Base-by-base conservation (phyloP, 2,797 vertebrate genomes). In the Poecilia picta region DNA sequence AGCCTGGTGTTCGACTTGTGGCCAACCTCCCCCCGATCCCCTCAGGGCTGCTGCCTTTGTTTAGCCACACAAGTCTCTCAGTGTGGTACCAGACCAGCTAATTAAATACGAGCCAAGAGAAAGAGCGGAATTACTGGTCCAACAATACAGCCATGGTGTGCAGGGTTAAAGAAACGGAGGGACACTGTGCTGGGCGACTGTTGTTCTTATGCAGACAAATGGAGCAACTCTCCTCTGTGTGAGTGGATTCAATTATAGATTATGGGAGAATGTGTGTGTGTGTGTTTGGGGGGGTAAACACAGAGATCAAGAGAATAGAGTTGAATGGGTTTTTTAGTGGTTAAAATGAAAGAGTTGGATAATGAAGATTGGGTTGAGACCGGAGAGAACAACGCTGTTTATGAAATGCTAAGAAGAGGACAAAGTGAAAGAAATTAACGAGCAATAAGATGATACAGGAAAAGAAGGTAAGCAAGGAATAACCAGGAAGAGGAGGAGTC, bases 231-330 rank as follows among this genome's bases (percentile, higher is more conserved):
- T 91, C 90, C 76, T 83, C 92, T 80, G 87, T 88, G 83, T 79
- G 85, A 89, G 86, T 85, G 93, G 92, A 95, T 95, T 94, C 93
- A 94, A 95, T 95, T 95, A 94, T 95, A 95, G 94, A 95, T 95
- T 94, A 93, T 90, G 84, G 85, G 31, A 81, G 77, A 53, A n/a
- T 55, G 25, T 25, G 25, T 23, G 51, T 53, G 23, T 10, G 20
- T 11, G 73, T 73, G 49, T 76, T n/a, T 45, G 45, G 43, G 36
- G 49, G 55, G 25, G 8, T 77, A 81, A 87, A 89, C 85, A 89
- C 75, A 91, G 91, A 90, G 91, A 91, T 94, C 92, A 92, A 86
- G 85, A 47, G 1, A 86, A 86, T 53, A 72, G 84, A 89, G 87
- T 72, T 93, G 91, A 93, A 95, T 90, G 89, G 90, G 90, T 93